Evolutionary conservation across 2,113 vertebrate genomes (phyloP).

Genomic region (Garra rufa): DNA sequence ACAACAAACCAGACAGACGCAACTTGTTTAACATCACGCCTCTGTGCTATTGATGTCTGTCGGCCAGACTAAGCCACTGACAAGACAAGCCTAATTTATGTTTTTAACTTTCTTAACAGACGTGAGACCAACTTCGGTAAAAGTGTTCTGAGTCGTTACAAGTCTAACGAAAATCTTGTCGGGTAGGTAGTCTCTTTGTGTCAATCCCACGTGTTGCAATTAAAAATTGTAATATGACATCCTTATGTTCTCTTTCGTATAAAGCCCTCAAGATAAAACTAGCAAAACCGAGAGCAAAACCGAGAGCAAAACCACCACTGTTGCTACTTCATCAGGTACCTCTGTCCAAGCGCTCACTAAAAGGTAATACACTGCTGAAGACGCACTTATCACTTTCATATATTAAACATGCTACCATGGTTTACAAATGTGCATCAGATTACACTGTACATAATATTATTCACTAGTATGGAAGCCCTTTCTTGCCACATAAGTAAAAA

Average conservation of each 20-base stretch:
- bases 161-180: slow-evolving; percentile 58
- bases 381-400: not conserved
- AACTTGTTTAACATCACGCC: not conserved
- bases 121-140: slow-evolving; percentile 86
- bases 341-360: slow-evolving; percentile 68
- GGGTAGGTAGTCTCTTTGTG: slow-evolving; percentile 62
- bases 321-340: slow-evolving; percentile 41
- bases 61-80: not conserved
- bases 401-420: not conserved
- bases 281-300: slow-evolving; percentile 43
- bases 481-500: not conserved
- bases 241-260: slow-evolving; percentile 19
- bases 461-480: not conserved
- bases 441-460: not conserved
- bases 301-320: slow-evolving; percentile 40
- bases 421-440: not conserved
- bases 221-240: not conserved
- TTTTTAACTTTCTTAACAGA: slow-evolving; percentile 69
- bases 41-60: not conserved
- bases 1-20: not conserved
- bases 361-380: slow-evolving; percentile 62
- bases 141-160: slow-evolving; percentile 62
- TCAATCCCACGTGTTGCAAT: not conserved
- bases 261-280: slow-evolving; percentile 53
- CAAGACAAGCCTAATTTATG: not conserved